Evolutionary conservation across 1,140 invertebrate genomes (phyloP), one percentile per base, ranked within the genome.

Genomic region (Thrips palmi): DNA sequence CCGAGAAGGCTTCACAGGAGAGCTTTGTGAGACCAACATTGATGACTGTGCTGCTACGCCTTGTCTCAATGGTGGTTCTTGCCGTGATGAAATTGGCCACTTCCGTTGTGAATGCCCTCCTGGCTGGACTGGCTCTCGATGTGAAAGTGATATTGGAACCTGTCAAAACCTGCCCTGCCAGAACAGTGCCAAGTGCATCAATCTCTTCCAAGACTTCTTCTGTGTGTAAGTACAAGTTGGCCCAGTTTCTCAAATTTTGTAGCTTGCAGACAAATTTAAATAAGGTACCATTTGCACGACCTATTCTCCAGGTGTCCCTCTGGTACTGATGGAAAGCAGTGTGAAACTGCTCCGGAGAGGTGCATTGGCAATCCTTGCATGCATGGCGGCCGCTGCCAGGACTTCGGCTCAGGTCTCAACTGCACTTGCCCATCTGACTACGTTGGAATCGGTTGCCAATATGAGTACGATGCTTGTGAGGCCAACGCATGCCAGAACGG

Each of bases 291-390:
- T 23, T 35, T 35, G 33, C 22, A n/a, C 8, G 31, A 17, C n/a
- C 10, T 10, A n/a, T 37, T 44, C 39, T 47, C 8, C 39, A 72
- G 75, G n/a, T 91, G 86, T 50, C 86, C 86, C 29, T 87, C 81
- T 40, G 86, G 86, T 49, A 91, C 86, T 2, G 86, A 91, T 53
- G 87, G 86, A 10, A 92, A 93, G 60, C 77, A 87, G 50, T 94
- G 89, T 55, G 86, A 94, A 59, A 89, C 84, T 1, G 86, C 89
- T 0, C 91, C 91, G 14, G 85, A 94, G 58, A 68, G 89, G 35
- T 96, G 91, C 51, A 87, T 96, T 43, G 91, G 91, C 2, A 83
- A 86, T 51, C 91, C 91, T 5, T 96, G 91, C 53, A 89, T 91
- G 81, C 86, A 96, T 48, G 82, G 81, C 30, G 91, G 89, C 33